Conservation (phyloP, 2,888 invertebrate species). For the Chrysolina americana region DNA sequence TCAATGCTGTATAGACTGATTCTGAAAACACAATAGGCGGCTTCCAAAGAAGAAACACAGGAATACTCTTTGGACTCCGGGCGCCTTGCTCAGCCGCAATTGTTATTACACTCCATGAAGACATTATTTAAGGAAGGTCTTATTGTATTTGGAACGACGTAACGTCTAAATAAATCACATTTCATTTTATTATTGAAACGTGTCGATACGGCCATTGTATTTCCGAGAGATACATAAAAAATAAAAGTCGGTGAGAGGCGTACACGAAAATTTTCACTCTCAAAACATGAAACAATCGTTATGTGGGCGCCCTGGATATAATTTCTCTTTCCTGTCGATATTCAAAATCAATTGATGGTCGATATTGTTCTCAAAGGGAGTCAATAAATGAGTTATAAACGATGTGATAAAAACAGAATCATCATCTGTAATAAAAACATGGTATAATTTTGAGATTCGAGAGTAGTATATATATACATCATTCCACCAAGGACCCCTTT, state of each 20-base stretch:
- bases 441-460: no score
- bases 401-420: no score
- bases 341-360: conserved; percentile 20
- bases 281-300: conserved; percentile 38
- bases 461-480: no score
- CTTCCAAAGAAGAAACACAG: conserved; percentile 17
- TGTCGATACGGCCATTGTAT: conserved; percentile 38
- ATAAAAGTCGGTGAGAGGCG: conserved; percentile 26
- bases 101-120: conserved; percentile 32
- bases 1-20: background rate
- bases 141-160: conserved; percentile 35
- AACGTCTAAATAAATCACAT: conserved; percentile 34
- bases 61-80: conserved; percentile 2
- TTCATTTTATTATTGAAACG: conserved; percentile 31
- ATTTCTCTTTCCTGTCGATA: conserved; percentile 37
- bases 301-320: conserved; percentile 39
- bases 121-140: conserved; percentile 30
- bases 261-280: conserved; percentile 38
- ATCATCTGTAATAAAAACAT: no score
- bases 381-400: background rate
- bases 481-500: no score
- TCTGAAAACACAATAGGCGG: conserved; percentile 5
- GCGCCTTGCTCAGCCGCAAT: background rate
- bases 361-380: background rate
- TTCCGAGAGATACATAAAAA: conserved; percentile 26